Evolutionary conservation across 2,888 invertebrate genomes (phyloP), one percentile per base, ranked within the genome.

Genomic region (Cosmorhoe ocellata): DNA sequence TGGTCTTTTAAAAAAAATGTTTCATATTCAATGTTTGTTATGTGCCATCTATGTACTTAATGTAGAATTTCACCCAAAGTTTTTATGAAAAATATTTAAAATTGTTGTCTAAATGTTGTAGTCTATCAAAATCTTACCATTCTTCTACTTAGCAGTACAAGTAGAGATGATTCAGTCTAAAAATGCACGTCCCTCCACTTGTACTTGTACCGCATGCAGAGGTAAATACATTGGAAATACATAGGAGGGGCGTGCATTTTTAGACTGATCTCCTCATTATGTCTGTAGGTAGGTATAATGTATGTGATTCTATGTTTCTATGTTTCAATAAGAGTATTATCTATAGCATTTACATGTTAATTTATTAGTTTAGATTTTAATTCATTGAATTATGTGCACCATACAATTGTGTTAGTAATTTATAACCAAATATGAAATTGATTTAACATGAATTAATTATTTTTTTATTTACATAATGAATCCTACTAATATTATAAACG

Each of bases 241-340:
- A n/a, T n/a, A n/a, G n/a, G n/a, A n/a, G n/a, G n/a, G n/a, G n/a
- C n/a, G n/a, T n/a, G n/a, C n/a, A n/a, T n/a, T n/a, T n/a, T n/a
- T n/a, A n/a, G n/a, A n/a, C n/a, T n/a, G n/a, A n/a, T n/a, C n/a
- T n/a, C n/a, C n/a, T n/a, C n/a, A n/a, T n/a, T 39, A 8, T 11
- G 41, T 42, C 7, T 14, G 14, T 34, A 22, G 22, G 22, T 4
- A n/a, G n/a, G n/a, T n/a, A n/a, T 18, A 18, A 18, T 18, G 18
- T 18, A 37, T 42, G 47, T 52, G 41, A 56, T 52, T 36, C 38
- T 32, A 38, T 42, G 43, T 51, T 56, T n/a, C n/a, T n/a, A n/a
- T n/a, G n/a, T n/a, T 42, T 36, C 7, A 43, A 38, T 55, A 47
- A 48, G 37, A 61, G 57, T 61, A 57, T 59, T 61, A 61, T 53